These are phyloP conservation scores for Mastomys coucha DNA, from an alignment of 2,113 vertebrate species.

Conservation along the genomic window DNA sequence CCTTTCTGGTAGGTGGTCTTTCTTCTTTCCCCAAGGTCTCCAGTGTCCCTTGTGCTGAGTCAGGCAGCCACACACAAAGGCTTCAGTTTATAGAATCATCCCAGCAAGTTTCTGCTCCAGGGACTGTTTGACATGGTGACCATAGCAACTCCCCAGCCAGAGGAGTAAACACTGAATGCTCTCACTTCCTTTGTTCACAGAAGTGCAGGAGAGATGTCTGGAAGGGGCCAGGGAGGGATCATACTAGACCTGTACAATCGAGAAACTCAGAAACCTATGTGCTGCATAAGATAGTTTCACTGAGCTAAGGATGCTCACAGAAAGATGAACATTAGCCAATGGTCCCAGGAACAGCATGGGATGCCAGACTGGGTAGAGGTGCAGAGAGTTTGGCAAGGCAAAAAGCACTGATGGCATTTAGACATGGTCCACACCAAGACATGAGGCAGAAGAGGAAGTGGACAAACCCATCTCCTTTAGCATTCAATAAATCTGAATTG, in stretches of 20 bases:
- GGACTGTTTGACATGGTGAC: constrained; percentile 22
- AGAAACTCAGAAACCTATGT: background rate
- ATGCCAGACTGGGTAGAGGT: background rate
- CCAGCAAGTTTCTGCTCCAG: constrained; percentile 1
- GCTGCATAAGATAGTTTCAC: background rate
- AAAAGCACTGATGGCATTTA: background rate
- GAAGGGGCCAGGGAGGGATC: background rate
- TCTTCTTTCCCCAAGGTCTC: background rate
- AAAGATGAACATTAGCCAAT: background rate
- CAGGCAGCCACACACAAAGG: constrained; percentile 12
- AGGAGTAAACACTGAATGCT: background rate
- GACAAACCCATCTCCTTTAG: background rate
- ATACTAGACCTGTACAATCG: background rate
- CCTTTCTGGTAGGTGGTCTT: background rate
- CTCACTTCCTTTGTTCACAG: background rate
- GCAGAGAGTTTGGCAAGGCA: background rate
- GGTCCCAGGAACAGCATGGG: background rate
- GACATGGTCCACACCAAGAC: background rate
- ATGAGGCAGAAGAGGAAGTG: background rate
- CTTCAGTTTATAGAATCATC: background rate
- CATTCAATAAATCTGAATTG: background rate
- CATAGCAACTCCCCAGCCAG: constrained; percentile 37
- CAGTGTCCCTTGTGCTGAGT: background rate
- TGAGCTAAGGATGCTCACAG: background rate
- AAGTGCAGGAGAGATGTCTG: constrained; percentile 25